Evolutionary conservation across 2,113 vertebrate species (phyloP).

Genomic region (Albula goreensis): DNA sequence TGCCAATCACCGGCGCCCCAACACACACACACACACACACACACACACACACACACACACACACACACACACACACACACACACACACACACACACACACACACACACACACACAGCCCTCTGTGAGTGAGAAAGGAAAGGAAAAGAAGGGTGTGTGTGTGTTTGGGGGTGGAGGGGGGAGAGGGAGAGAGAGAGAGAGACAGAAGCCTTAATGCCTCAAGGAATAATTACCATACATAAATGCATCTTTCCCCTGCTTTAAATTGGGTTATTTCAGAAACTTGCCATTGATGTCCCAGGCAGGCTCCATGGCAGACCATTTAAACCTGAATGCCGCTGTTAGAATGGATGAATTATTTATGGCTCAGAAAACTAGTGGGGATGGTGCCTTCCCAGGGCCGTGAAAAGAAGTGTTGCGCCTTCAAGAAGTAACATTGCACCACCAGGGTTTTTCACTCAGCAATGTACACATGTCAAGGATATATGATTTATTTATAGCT

Average conservation of each 20-base stretch:
- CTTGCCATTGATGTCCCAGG: slow-evolving; percentile 49
- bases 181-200: slow-evolving; percentile 24
- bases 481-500: slow-evolving; percentile 67
- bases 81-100: slow-evolving; percentile 21
- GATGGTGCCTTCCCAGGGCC: slow-evolving; percentile 42
- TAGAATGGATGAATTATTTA: slow-evolving; percentile 64
- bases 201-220: slow-evolving; percentile 41
- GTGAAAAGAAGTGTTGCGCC: slow-evolving; percentile 42
- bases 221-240: slow-evolving; percentile 49
- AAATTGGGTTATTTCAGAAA: slow-evolving; percentile 50
- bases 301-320: slow-evolving; percentile 44
- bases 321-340: slow-evolving; percentile 58
- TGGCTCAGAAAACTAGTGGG: slow-evolving; percentile 51
- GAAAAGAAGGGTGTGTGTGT: too few relatives aligned
- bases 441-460: slow-evolving; percentile 36
- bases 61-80: slow-evolving; percentile 19
- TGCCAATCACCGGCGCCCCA: slow-evolving; percentile 10
- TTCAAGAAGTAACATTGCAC: slow-evolving; percentile 41
- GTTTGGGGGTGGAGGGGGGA: background rate
- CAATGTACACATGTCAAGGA: slow-evolving; percentile 54
- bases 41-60: slow-evolving; percentile 25
- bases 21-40: slow-evolving; percentile 20
- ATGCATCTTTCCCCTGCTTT: slow-evolving; percentile 38
- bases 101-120: slow-evolving; percentile 3
- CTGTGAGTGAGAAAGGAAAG: slow-evolving; percentile 1